These are phyloP conservation scores for Brachyistius frenatus DNA, from an alignment of 2,113 vertebrate species.

Conservation along the genomic window DNA sequence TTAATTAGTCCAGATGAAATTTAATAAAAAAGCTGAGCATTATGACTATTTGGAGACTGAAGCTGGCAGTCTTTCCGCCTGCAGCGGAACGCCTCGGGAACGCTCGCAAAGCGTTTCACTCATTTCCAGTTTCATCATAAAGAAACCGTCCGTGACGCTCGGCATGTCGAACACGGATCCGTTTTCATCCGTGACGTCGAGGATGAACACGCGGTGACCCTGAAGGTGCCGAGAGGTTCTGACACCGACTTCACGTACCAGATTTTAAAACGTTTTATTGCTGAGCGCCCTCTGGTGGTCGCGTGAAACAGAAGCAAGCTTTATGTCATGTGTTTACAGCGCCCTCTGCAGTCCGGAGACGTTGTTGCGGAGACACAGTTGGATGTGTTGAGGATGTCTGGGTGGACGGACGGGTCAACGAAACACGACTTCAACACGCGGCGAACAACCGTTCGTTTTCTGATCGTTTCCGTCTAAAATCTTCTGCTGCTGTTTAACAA, in stretches of 20 bases:
- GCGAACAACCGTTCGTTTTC: too few species aligned
- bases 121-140: conserved; percentile 6
- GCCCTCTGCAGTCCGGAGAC: neutral
- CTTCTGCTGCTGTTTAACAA: too few species aligned
- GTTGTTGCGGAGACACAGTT: too few species aligned
- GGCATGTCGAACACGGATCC: conserved; percentile 5
- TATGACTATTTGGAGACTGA: conserved; percentile 52
- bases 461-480: too few species aligned
- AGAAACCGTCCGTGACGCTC: neutral
- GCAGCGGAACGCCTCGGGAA: conserved; percentile 53
- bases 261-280: neutral
- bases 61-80: conserved; percentile 37
- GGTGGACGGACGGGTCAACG: too few species aligned
- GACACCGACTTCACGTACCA: neutral
- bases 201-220: neutral
- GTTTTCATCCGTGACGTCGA: neutral
- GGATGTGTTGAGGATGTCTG: too few species aligned
- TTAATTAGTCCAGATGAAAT: conserved; percentile 63
- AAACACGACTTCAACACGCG: too few species aligned
- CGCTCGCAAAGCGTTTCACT: neutral
- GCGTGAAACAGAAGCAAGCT: neutral
- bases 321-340: neutral
- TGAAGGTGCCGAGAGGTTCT: neutral
- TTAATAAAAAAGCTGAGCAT: conserved; percentile 53
- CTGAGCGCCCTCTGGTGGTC: neutral